phyloP scores from a whole-genome alignment of 2,797 vertebrate species.

The Loriculus beryllinus region DNA sequence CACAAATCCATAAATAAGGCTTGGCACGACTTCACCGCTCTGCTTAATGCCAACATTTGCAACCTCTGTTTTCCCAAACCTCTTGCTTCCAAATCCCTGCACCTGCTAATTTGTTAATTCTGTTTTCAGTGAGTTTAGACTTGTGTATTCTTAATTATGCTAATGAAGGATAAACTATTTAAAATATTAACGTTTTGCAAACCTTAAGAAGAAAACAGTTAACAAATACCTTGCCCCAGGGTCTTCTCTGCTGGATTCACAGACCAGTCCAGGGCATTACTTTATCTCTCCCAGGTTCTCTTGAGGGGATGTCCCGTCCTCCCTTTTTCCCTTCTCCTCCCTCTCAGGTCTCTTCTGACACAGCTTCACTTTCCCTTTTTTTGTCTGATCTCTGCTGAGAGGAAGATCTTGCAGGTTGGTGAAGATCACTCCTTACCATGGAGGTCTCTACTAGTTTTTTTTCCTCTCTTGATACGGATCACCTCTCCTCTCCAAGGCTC shows the following conservation, averaged over 20 bases:
- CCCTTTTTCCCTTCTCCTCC: not conserved
- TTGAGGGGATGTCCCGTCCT: not conserved
- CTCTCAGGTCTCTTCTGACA: not conserved
- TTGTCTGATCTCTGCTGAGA: not conserved
- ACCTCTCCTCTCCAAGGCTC: not conserved
- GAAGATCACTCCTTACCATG: not conserved
- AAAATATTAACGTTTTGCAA: slow-evolving; percentile 53
- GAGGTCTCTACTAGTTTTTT: not conserved
- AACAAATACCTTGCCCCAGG: not conserved
- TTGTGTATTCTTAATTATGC: slow-evolving; percentile 65
- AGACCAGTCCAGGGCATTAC: not conserved
- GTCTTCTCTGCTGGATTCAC: not conserved
- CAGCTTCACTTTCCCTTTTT: not conserved
- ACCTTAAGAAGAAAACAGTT: not conserved
- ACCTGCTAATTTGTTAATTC: slow-evolving; percentile 71
- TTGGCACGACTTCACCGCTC: slow-evolving; percentile 42
- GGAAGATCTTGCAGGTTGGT: not conserved
- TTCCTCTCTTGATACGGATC: not conserved
- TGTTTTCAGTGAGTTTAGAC: slow-evolving; percentile 65
- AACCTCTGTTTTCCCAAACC: slow-evolving; percentile 46
- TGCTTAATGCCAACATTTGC: slow-evolving; percentile 37
- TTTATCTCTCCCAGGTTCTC: not conserved
- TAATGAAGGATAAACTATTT: slow-evolving; percentile 59
- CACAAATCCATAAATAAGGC: slow-evolving; percentile 33
- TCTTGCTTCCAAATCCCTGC: slow-evolving; percentile 52